Conservation (phyloP, 2,113 vertebrate genomes). For the Strix aluco region DNA sequence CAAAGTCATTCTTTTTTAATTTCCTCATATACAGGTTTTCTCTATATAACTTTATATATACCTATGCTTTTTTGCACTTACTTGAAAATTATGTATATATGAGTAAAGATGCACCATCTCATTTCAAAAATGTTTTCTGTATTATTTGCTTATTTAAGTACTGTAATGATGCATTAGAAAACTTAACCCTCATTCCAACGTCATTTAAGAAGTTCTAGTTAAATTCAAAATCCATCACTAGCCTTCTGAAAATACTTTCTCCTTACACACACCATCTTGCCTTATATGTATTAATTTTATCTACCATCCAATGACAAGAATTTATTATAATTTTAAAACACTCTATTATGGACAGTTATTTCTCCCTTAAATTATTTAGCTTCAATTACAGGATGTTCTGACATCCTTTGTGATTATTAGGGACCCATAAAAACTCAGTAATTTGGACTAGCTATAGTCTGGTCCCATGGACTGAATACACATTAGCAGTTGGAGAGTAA, state of each 20-base stretch:
- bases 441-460: background rate
- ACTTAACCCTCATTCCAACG: background rate
- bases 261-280: background rate
- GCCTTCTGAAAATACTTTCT: background rate
- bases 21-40: background rate
- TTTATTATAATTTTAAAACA: background rate
- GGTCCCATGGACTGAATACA: background rate
- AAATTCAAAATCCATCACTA: background rate
- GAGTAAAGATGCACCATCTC: background rate
- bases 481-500: background rate
- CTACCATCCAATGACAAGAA: background rate
- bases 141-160: background rate
- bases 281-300: background rate
- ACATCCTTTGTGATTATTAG: background rate
- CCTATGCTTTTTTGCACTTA: fast-evolving
- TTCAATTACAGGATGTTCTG: background rate
- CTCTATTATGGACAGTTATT: background rate
- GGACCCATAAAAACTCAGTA: background rate
- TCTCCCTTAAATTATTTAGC: background rate
- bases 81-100: background rate
- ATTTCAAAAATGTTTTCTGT: background rate
- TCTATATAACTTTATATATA: background rate
- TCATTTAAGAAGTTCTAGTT: background rate
- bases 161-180: background rate
- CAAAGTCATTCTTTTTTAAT: background rate